A percentile compares a stretch with the other conserved stretches of the same genome.
These are phyloP conservation scores for Prietella phreatophila DNA, from an alignment of 2,113 vertebrate genomes.

Conservation along the genomic window DNA sequence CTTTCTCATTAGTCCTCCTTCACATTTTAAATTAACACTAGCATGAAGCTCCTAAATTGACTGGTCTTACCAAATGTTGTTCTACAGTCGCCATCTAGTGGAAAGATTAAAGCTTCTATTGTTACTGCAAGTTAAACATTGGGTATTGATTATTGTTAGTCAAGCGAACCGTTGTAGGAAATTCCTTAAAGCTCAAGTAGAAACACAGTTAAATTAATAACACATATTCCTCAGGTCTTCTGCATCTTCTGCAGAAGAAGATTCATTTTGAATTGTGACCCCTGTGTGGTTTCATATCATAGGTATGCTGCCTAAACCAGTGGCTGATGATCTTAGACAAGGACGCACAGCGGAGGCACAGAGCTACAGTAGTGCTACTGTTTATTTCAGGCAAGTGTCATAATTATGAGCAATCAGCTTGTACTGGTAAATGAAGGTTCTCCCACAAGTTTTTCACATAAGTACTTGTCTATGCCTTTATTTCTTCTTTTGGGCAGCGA, in stretches of 20 bases:
- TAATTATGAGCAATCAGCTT: neutral
- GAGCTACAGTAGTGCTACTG: conserved; percentile 71
- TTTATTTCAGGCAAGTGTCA: conserved; percentile 71
- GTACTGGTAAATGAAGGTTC: neutral
- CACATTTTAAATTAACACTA: neutral
- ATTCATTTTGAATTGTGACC: neutral
- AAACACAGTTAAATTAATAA: neutral
- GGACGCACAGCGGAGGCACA: conserved; percentile 69
- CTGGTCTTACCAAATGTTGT: neutral
- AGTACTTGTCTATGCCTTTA: neutral
- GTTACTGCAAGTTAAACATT: neutral
- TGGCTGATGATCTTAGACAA: conserved; percentile 74
- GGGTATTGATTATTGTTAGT: neutral
- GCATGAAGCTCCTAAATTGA: neutral
- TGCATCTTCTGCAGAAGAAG: neutral
- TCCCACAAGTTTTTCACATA: neutral
- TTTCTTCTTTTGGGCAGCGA: conserved; percentile 61
- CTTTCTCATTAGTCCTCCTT: neutral
- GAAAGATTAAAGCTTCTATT: neutral
- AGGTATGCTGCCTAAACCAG: conserved; percentile 76
- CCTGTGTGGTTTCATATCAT: conserved; percentile 2
- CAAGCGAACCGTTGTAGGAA: neutral
- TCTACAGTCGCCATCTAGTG: conserved; percentile 15
- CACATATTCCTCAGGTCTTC: neutral
- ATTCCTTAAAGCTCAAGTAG: neutral